A percentile compares a stretch with the other conserved stretches of the same genome.
phyloP scores from a whole-genome alignment of 35 echinoderm and acorn worm species.

The Diadema setosum region DNA sequence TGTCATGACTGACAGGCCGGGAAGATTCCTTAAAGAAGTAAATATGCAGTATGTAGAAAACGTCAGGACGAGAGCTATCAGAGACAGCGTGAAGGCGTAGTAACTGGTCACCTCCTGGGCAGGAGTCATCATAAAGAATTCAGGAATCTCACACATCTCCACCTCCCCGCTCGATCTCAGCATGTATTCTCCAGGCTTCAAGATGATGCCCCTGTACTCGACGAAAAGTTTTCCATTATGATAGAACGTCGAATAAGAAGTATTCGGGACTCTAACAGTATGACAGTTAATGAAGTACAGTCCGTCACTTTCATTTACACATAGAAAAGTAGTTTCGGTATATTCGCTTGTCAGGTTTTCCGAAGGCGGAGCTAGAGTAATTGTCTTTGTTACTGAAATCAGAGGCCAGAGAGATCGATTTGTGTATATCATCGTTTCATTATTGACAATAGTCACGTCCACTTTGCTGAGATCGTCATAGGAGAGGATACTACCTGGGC shows the following conservation, averaged over 20 bases:
- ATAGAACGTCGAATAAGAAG: background rate
- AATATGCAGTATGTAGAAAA: background rate
- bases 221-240: background rate
- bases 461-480: too few relatives aligned
- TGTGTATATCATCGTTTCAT: too few relatives aligned
- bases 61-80: background rate
- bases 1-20: background rate
- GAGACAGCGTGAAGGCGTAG: background rate
- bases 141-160: background rate
- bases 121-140: background rate
- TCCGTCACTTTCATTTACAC: background rate
- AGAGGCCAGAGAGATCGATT: background rate
- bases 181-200: background rate
- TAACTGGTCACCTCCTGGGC: background rate
- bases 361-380: background rate
- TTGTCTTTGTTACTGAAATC: too few relatives aligned
- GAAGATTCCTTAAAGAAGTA: background rate
- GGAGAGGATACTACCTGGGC: too few relatives aligned
- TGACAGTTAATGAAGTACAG: background rate
- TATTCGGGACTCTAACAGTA: background rate
- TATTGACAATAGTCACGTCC: background rate
- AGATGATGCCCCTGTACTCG: background rate
- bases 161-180: background rate
- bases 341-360: background rate
- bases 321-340: background rate